These are phyloP conservation scores for Amyelois transitella DNA, from an alignment of 1,140 invertebrate genomes.

Conservation along the genomic window DNA sequence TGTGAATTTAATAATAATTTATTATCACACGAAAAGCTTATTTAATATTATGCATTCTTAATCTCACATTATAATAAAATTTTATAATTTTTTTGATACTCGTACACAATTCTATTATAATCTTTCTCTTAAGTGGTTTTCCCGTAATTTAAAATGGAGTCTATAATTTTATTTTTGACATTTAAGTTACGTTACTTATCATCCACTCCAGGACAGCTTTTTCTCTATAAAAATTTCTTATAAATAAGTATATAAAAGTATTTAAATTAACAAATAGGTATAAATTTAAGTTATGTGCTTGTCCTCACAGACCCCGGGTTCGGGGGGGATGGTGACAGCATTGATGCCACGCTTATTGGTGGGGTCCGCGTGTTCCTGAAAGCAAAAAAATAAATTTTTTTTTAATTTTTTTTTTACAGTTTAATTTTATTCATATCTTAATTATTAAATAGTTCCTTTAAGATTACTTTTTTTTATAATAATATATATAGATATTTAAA, in stretches of 20 bases:
- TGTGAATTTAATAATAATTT: no score
- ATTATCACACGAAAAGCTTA: no score
- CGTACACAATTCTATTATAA: no score
- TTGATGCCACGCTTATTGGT: slow-evolving; percentile 32
- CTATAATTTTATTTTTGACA: no score
- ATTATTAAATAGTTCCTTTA: no score
- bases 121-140: background rate
- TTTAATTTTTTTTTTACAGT: background rate
- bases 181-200: no score
- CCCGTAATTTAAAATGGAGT: background rate
- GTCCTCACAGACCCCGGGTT: slow-evolving; percentile 46
- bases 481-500: no score
- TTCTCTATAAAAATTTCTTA: background rate
- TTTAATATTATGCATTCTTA: no score
- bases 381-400: background rate
- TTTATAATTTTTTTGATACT: no score
- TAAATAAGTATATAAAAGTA: slow-evolving; percentile 11
- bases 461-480: no score
- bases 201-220: no score
- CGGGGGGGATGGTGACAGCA: slow-evolving; percentile 39
- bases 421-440: background rate
- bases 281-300: slow-evolving; percentile 42
- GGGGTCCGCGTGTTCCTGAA: slow-evolving; percentile 30
- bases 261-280: slow-evolving; percentile 31
- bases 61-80: no score